A percentile compares a stretch with the other conserved stretches of the same genome.
These are phyloP conservation scores for Tupiocoris notatus DNA, from an alignment of 2,888 invertebrate species.

Conservation along the genomic window DNA sequence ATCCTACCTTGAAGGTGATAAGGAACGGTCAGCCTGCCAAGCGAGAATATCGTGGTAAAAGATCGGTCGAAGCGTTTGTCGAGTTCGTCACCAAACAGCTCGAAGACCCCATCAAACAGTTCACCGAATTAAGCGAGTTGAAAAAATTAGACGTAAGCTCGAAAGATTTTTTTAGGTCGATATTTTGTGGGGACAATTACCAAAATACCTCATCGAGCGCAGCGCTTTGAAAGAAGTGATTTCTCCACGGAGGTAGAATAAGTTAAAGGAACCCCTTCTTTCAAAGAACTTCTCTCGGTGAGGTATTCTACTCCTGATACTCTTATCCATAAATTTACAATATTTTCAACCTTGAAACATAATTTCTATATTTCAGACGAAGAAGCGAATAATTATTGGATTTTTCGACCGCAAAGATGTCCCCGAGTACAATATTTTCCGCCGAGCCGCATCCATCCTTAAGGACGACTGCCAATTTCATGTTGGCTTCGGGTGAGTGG, in stretches of 20 bases:
- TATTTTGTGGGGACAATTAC: too few species aligned
- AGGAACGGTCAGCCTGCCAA: slow-evolving; percentile 87
- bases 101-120: slow-evolving; percentile 79
- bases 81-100: slow-evolving; percentile 87
- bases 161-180: too few species aligned
- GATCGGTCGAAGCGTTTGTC: slow-evolving; percentile 87
- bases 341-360: too few species aligned
- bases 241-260: too few species aligned
- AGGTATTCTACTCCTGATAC: too few species aligned
- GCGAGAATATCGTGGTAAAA: slow-evolving; percentile 81
- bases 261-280: too few species aligned
- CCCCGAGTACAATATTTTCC: slow-evolving; percentile 75
- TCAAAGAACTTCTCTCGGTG: too few species aligned
- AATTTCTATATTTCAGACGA: slow-evolving; percentile 54
- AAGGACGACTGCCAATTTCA: slow-evolving; percentile 90
- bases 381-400: slow-evolving; percentile 78
- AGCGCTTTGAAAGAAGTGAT: too few species aligned
- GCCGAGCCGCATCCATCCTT: slow-evolving; percentile 58
- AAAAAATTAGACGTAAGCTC: slow-evolving; percentile 67
- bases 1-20: slow-evolving; percentile 95
- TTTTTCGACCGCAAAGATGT: slow-evolving; percentile 82
- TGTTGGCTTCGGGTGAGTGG: slow-evolving; percentile 72
- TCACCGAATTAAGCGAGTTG: slow-evolving; percentile 69
- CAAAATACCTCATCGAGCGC: too few species aligned
- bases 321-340: too few species aligned